A percentile compares a stretch with the other conserved stretches of the same genome.
Conservation (phyloP, 1,140 invertebrate species). For the Metaphire vulgaris region DNA sequence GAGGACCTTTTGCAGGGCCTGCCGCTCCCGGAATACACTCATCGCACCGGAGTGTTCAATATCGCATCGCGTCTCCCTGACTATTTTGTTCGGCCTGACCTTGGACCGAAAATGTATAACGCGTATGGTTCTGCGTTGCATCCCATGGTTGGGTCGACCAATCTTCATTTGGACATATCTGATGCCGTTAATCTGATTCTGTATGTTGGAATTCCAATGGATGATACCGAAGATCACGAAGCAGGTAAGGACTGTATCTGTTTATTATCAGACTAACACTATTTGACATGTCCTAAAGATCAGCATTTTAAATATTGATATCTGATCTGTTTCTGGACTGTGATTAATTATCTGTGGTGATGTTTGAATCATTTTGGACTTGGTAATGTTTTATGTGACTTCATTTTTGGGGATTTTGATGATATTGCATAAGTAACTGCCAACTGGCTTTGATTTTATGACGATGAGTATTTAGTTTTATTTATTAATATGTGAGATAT, state of each 20-base stretch:
- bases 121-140: conserved; percentile 66
- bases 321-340: too few relatives aligned
- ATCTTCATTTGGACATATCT: conserved; percentile 91
- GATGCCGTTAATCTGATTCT: conserved; percentile 98
- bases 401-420: too few relatives aligned
- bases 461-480: too few relatives aligned
- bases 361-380: not conserved
- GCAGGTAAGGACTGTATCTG: conserved; percentile 31
- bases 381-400: not conserved
- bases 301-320: too few relatives aligned
- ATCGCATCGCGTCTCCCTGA: conserved; percentile 79
- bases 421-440: not conserved
- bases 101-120: conserved; percentile 97
- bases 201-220: conserved; percentile 83
- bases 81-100: conserved; percentile 87
- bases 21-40: conserved; percentile 84
- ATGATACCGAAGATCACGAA: conserved; percentile 59
- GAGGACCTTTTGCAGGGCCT: conserved; percentile 85
- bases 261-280: too few relatives aligned
- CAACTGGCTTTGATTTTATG: too few relatives aligned
- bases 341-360: too few relatives aligned
- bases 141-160: conserved; percentile 77
- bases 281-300: too few relatives aligned
- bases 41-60: conserved; percentile 78
- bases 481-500: too few relatives aligned